Base-by-base conservation (phyloP, 23 tunicate species). In the Phallusia fumigata region DNA sequence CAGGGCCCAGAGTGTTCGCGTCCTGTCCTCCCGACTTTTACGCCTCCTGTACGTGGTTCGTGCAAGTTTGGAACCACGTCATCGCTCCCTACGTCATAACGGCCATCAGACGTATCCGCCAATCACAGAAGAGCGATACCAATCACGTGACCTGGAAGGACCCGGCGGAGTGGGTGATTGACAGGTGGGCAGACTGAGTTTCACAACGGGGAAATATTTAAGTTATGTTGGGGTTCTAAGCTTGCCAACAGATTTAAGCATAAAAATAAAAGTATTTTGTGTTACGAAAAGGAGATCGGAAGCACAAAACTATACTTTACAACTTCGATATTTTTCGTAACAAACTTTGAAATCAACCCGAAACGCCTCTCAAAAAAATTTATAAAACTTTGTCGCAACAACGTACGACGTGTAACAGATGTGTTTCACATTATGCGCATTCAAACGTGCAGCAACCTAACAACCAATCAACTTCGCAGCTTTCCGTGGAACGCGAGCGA, bases 401-500 rank as follows among this genome's bases (percentile, higher is more conserved):
- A n/a, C n/a, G n/a, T n/a, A n/a, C n/a, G n/a, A n/a, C n/a, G n/a
- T n/a, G n/a, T n/a, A n/a, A n/a, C n/a, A n/a, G n/a, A n/a, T n/a
- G n/a, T n/a, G n/a, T n/a, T n/a, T n/a, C n/a, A n/a, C n/a, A n/a
- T n/a, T n/a, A n/a, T n/a, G n/a, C n/a, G 31, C 12, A 28, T 65
- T 65, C 74, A 28, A 30, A 65, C 65, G 18, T 53, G 18, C 19
- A 19, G 18, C 6, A 65, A 30, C 11, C 32, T 65, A 28, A 76
- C 47, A 40, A 40, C 47, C 47, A n/a, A 58, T 58, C 28, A 2
- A 21, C 13, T 58, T 6, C 53, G 24, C 77, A 92, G 97, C 65
- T 92, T 92, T 84, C 97, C 97, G 12, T 92, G 97, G 97, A 86
- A 87, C 75, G 74, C 86, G 19, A 87, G 91, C 53, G 97, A 92